phyloP scores from a whole-genome alignment of 1,140 invertebrate species.

The Anthonomus grandis region DNA sequence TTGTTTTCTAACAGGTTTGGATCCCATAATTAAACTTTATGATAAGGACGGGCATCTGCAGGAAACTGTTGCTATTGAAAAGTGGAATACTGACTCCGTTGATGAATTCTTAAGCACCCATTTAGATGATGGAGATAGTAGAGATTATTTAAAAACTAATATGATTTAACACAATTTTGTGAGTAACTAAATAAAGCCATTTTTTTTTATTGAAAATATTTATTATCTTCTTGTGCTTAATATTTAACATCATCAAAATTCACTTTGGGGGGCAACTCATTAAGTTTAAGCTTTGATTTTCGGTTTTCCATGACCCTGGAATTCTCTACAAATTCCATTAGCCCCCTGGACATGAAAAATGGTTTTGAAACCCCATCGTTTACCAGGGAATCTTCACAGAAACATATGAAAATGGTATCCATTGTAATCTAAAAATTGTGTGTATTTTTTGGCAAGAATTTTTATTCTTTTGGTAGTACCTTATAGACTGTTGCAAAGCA shows the following conservation, averaged over 20 bases:
- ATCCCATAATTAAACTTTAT: conserved; percentile 88
- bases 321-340: conserved; percentile 71
- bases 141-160: conserved; percentile 61
- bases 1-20: conserved; percentile 55
- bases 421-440: conserved; percentile 23
- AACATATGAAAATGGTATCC: conserved; percentile 68
- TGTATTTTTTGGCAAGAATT: not conserved
- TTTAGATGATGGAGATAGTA: conserved; percentile 58
- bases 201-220: not conserved
- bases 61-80: conserved; percentile 89
- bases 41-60: conserved; percentile 78
- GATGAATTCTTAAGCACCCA: conserved; percentile 90
- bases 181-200: not conserved
- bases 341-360: conserved; percentile 71
- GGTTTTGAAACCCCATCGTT: conserved; percentile 71
- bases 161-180: too few relatives aligned
- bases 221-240: too few relatives aligned
- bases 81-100: conserved; percentile 95
- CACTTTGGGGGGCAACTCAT: not conserved
- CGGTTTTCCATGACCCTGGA: too few relatives aligned
- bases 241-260: too few relatives aligned
- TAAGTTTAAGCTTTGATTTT: not conserved
- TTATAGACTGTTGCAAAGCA: conserved; percentile 78
- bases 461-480: conserved; percentile 50
- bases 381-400: conserved; percentile 72